Evolutionary conservation across 2,113 vertebrate genomes (phyloP).

Genomic region (Vicugna pacos): DNA sequence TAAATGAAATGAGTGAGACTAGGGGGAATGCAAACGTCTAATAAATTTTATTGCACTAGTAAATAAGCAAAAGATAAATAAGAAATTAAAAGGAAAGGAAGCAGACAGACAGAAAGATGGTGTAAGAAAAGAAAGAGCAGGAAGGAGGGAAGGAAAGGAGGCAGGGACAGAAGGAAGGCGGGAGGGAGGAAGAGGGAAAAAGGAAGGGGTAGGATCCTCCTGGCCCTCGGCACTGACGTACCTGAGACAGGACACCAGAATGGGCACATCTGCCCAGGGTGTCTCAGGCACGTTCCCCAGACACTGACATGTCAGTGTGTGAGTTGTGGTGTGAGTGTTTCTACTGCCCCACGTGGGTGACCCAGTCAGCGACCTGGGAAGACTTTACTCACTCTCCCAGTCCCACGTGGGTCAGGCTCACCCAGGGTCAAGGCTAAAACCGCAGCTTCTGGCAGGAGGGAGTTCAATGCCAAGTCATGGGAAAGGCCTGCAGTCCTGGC

Average conservation of each 20-base stretch:
- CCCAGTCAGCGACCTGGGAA: not conserved
- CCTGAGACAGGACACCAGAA: not conserved
- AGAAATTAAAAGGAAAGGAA: not conserved
- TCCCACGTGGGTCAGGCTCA: not conserved
- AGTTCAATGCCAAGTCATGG: not conserved
- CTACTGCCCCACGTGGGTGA: not conserved
- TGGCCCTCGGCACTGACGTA: not conserved
- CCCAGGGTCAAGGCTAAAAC: not conserved
- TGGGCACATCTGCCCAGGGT: not conserved
- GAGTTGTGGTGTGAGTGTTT: not conserved
- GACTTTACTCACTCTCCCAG: not conserved
- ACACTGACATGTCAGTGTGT: not conserved
- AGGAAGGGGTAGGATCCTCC: not conserved
- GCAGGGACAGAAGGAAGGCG: not conserved
- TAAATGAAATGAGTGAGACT: not conserved
- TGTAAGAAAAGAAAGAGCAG: not conserved
- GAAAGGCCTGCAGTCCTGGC: not conserved
- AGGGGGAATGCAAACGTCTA: not conserved
- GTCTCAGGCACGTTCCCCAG: not conserved
- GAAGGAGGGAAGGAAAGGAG: not conserved
- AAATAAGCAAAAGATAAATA: not conserved
- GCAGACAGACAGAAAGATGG: not conserved
- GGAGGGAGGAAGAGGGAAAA: not conserved
- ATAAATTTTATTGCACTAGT: not conserved
- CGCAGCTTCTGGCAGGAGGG: not conserved